A percentile compares a stretch with the other conserved stretches of the same genome.
Conservation (phyloP, 2,113 vertebrate genomes). For the Cnemophilus loriae region DNA sequence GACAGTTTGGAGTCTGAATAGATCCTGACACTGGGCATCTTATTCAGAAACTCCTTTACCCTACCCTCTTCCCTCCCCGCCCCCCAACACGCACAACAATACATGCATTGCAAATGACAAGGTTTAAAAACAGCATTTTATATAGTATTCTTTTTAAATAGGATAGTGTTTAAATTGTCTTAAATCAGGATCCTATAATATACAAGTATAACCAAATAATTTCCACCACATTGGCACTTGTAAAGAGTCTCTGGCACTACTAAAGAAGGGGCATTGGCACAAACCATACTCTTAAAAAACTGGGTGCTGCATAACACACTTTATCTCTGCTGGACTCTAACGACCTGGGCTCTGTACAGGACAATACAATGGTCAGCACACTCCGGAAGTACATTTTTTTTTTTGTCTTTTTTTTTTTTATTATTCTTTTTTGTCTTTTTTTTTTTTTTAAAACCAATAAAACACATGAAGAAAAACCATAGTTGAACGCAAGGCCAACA, state of each 20-base stretch:
- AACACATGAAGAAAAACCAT: conserved; percentile 42
- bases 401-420: background rate
- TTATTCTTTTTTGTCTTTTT: background rate
- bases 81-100: conserved; percentile 55
- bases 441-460: background rate
- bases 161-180: conserved; percentile 67
- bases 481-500: conserved; percentile 51
- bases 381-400: background rate
- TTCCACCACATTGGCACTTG: conserved; percentile 66
- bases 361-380: conserved; percentile 46
- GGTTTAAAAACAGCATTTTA: conserved; percentile 78
- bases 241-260: conserved; percentile 72
- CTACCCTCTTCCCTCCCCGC: conserved; percentile 43
- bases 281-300: conserved; percentile 62
- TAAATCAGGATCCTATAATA: conserved; percentile 70
- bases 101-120: conserved; percentile 76
- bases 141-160: conserved; percentile 75
- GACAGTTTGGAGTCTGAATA: conserved; percentile 53
- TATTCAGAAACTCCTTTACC: conserved; percentile 51
- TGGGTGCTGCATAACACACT: conserved; percentile 58
- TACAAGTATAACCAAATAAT: conserved; percentile 69
- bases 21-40: conserved; percentile 49
- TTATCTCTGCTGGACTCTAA: conserved; percentile 69
- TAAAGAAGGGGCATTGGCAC: conserved; percentile 70
- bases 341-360: conserved; percentile 57